Percentiles rank a stretch among this genome's conserved stretches.
Conservation (phyloP, 2,797 vertebrate genomes). For the Gorsachius magnificus region DNA sequence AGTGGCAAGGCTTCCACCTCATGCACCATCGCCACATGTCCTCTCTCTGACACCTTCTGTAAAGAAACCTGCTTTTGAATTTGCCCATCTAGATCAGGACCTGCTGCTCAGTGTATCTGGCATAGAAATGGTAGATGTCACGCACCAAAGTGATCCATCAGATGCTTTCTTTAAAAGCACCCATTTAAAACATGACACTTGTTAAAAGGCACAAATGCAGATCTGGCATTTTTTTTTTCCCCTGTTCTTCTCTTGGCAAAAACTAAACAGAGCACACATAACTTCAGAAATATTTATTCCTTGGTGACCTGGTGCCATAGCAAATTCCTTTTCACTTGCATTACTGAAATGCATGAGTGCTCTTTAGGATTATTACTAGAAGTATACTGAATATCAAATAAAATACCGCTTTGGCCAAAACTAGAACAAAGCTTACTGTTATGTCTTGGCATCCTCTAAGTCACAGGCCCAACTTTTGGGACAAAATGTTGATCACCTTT, state of each 20-base stretch:
- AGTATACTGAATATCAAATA: neutral
- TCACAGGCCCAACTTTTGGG: neutral
- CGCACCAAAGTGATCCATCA: neutral
- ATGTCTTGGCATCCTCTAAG: neutral
- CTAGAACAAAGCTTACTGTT: neutral
- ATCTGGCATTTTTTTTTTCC: neutral
- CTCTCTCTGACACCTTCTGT: neutral
- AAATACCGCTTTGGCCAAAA: neutral
- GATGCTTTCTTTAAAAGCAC: neutral
- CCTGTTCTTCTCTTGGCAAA: neutral
- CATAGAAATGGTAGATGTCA: neutral
- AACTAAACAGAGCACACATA: neutral
- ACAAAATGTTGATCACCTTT: neutral
- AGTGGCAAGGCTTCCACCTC: neutral
- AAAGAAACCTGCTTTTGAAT: neutral
- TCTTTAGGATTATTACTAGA: neutral
- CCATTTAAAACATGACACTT: neutral
- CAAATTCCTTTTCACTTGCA: neutral
- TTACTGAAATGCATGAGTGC: neutral
- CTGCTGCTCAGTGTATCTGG: neutral
- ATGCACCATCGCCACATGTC: too few relatives aligned
- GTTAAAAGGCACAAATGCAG: neutral
- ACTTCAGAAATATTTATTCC: neutral
- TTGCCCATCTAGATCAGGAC: neutral
- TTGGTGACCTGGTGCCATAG: neutral